phyloP scores from a whole-genome alignment of 2,113 vertebrate species.

The Myotis yumanensis region DNA sequence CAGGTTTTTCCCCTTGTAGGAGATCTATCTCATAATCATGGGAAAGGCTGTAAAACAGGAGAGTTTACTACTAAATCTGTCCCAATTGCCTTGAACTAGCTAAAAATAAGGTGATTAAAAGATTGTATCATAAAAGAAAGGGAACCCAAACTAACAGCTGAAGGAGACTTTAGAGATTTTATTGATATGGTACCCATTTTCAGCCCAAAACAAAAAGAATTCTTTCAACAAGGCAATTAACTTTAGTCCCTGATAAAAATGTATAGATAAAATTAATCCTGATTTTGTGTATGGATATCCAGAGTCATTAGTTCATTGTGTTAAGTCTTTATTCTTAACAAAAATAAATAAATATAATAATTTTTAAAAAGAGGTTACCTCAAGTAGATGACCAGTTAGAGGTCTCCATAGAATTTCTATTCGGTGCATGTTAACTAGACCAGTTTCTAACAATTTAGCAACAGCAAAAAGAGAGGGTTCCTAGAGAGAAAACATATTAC shows the following conservation, averaged over 20 bases:
- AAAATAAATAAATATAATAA: neutral
- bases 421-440: constrained; percentile 98
- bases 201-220: neutral
- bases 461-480: constrained; percentile 99
- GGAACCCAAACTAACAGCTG: neutral
- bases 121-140: neutral
- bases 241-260: constrained; percentile 42
- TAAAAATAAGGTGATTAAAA: neutral
- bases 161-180: neutral
- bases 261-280: neutral
- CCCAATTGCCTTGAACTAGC: neutral
- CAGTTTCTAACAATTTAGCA: constrained; percentile 97
- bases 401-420: constrained; percentile 99
- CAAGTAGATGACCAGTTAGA: constrained; percentile 95
- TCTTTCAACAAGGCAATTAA: constrained; percentile 19
- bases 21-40: neutral
- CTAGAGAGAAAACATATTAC: constrained; percentile 81
- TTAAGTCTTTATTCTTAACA: neutral
- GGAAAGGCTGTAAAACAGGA: neutral
- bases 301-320: neutral
- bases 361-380: constrained; percentile 86
- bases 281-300: neutral
- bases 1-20: neutral
- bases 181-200: neutral
- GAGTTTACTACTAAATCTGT: neutral